Conservation (phyloP, 2,888 invertebrate genomes). For the Brachylomia viminalis region DNA sequence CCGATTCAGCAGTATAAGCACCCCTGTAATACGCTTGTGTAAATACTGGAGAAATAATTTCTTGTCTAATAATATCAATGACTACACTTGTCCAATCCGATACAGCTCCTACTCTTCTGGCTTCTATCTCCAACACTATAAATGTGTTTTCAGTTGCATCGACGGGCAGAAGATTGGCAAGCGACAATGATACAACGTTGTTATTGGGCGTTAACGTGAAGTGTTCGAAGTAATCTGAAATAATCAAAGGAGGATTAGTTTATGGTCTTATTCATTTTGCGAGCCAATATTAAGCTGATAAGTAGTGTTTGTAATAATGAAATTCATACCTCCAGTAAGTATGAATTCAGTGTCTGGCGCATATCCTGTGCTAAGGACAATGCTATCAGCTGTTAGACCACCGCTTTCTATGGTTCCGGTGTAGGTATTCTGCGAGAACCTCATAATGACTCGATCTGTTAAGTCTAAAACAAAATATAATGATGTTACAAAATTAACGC, state of each 20-base stretch:
- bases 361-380: constrained; percentile 76
- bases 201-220: constrained; percentile 66
- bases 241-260: constrained; percentile 5
- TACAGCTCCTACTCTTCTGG: constrained; percentile 75
- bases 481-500: background rate
- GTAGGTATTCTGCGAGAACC: constrained; percentile 78
- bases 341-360: constrained; percentile 70
- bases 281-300: background rate
- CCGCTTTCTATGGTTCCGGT: constrained; percentile 72
- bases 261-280: background rate
- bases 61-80: constrained; percentile 71
- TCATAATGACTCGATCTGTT: constrained; percentile 66
- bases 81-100: constrained; percentile 73
- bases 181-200: constrained; percentile 69
- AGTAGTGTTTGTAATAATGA: constrained; percentile 1
- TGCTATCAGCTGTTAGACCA: constrained; percentile 60
- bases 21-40: constrained; percentile 75
- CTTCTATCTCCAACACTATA: constrained; percentile 78
- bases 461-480: constrained; percentile 1
- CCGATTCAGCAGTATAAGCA: constrained; percentile 66
- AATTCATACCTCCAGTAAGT: constrained; percentile 76
- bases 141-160: constrained; percentile 71
- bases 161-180: constrained; percentile 59
- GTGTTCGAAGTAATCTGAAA: constrained; percentile 73
- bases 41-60: constrained; percentile 70